Evolutionary conservation across 64 coral and sea anemone species (phyloP).

Genomic region (Montipora sp.): DNA sequence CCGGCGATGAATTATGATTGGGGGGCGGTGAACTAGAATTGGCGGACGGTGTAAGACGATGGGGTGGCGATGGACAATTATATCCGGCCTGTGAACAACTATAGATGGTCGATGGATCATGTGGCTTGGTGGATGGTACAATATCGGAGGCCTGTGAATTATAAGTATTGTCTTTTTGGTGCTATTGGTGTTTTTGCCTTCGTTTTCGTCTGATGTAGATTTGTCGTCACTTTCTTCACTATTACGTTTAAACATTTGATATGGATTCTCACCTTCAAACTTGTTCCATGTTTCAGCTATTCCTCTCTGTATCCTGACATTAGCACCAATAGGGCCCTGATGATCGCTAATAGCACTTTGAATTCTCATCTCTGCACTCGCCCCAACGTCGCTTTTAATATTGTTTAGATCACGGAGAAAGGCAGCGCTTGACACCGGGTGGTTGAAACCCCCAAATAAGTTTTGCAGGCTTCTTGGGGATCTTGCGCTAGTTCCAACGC

Average conservation of each 20-base stretch:
- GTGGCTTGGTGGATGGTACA: constrained; percentile 93
- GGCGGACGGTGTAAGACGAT: constrained; percentile 91
- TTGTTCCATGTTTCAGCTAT: constrained; percentile 16
- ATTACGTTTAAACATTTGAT: constrained; percentile 65
- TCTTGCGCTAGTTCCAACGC: constrained; percentile 68
- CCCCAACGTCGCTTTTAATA: neutral
- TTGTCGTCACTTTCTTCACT: constrained; percentile 8
- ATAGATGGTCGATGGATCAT: constrained; percentile 87
- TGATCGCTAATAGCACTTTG: neutral
- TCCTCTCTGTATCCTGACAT: constrained; percentile 51
- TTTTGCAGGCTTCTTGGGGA: constrained; percentile 43
- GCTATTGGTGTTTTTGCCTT: constrained; percentile 51
- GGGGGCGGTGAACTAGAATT: constrained; percentile 86
- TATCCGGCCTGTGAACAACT: constrained; percentile 90
- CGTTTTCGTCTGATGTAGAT: constrained; percentile 49
- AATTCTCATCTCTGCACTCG: neutral
- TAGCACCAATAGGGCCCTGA: neutral
- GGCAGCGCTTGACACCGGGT: neutral
- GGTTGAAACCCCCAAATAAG: neutral
- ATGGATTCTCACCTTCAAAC: constrained; percentile 58
- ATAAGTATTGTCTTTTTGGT: constrained; percentile 87
- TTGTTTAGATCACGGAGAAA: neutral
- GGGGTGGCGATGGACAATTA: constrained; percentile 95
- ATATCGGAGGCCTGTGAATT: constrained; percentile 85
- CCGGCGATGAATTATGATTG: constrained; percentile 97